A percentile compares a stretch with the other conserved stretches of the same genome.
Evolutionary conservation across 2,888 invertebrate species (phyloP).

Genomic region (Catonia carolina): DNA sequence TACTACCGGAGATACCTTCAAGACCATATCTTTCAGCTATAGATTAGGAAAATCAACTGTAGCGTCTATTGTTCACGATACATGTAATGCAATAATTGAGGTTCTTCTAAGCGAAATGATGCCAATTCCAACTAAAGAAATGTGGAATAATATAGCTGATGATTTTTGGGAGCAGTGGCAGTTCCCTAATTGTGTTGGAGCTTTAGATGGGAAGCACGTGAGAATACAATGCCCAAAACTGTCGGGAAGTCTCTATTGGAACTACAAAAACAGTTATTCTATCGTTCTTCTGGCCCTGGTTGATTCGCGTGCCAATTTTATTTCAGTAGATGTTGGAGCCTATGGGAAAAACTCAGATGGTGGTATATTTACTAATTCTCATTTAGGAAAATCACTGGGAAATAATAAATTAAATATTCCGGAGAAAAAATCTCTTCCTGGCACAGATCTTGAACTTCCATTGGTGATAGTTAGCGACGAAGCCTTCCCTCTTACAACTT

Average conservation of each 20-base stretch:
- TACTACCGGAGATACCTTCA: slow-evolving; percentile 33
- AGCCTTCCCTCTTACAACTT: slow-evolving; percentile 16
- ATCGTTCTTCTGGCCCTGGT: slow-evolving; percentile 29
- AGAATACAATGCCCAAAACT: slow-evolving; percentile 32
- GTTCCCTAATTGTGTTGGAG: slow-evolving; percentile 25
- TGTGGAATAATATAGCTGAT: slow-evolving; percentile 31
- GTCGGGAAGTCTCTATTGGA: slow-evolving; percentile 31
- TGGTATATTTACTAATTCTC: slow-evolving; percentile 9
- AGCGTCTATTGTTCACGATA: slow-evolving; percentile 29
- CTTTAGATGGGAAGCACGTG: slow-evolving; percentile 33
- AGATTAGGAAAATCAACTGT: slow-evolving; percentile 32
- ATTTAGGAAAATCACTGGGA: neutral
- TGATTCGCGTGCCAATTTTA: slow-evolving; percentile 31
- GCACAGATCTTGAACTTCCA: slow-evolving; percentile 6
- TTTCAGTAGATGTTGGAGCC: slow-evolving; percentile 28
- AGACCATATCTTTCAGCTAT: slow-evolving; percentile 32
- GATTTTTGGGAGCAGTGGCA: slow-evolving; percentile 29
- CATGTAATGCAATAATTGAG: slow-evolving; percentile 29
- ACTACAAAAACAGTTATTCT: slow-evolving; percentile 30
- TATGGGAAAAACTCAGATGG: slow-evolving; percentile 17
- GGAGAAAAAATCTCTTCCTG: neutral
- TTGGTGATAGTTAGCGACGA: slow-evolving; percentile 16
- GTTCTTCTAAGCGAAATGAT: slow-evolving; percentile 32
- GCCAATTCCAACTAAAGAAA: slow-evolving; percentile 31
- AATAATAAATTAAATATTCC: slow-evolving; percentile 1